Percentiles rank a stretch among this genome's conserved stretches.
phyloP scores from a whole-genome alignment of 2,113 vertebrate genomes.

The Riparia riparia region DNA sequence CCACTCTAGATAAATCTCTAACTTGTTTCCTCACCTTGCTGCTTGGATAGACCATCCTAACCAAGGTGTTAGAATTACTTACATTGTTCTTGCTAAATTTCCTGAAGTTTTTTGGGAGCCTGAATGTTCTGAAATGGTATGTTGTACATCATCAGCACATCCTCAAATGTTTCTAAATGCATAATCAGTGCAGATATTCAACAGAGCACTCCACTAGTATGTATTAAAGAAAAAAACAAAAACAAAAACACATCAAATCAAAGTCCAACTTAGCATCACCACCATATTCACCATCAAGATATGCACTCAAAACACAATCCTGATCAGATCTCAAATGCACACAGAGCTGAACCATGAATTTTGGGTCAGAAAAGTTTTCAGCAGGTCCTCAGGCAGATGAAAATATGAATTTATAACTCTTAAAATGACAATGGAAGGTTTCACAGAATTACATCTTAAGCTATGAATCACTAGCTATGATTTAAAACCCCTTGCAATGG shows the following conservation, averaged over 20 bases:
- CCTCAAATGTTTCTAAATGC: not conserved
- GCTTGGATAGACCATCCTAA: not conserved
- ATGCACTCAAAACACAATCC: not conserved
- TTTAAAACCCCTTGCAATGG: not conserved
- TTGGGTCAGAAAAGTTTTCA: not conserved
- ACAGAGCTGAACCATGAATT: not conserved
- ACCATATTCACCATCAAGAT: not conserved
- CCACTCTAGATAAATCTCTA: not conserved
- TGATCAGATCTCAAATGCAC: not conserved
- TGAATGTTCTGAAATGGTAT: not conserved
- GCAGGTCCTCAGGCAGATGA: not conserved
- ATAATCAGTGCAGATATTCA: not conserved
- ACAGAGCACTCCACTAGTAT: not conserved
- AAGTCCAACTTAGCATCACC: not conserved
- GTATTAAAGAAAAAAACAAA: not conserved
- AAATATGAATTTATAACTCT: not conserved
- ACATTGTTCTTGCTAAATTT: not conserved
- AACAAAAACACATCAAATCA: not conserved
- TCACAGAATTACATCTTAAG: not conserved
- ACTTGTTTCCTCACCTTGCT: not conserved
- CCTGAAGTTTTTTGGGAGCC: not conserved
- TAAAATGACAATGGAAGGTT: not conserved
- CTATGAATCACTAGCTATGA: not conserved
- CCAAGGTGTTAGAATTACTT: not conserved
- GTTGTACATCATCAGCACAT: not conserved